Percentiles rank a stretch among this genome's conserved stretches.
Conservation (phyloP, 2,888 invertebrate species). For the Gnatocerus cornutus region DNA sequence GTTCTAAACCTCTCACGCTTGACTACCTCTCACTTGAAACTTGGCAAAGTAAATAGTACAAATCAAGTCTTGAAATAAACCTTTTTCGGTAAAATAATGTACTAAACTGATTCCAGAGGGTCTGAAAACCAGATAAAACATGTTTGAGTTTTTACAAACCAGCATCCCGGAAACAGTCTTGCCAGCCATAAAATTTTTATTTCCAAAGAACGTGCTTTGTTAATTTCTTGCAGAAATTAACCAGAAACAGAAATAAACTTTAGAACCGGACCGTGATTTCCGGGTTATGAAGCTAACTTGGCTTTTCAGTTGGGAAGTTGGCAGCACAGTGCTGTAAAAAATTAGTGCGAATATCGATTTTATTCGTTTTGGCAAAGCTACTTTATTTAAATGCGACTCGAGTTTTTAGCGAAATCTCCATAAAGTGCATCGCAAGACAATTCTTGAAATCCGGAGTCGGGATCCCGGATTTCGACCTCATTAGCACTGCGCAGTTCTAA, state of each 20-base stretch:
- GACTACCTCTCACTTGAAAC: neutral
- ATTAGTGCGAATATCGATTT: neutral
- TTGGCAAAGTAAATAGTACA: neutral
- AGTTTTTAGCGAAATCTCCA: slow-evolving; percentile 10
- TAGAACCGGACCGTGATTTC: slow-evolving; percentile 21
- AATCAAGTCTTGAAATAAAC: too few species aligned
- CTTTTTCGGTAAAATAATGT: too few species aligned
- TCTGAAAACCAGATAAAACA: neutral
- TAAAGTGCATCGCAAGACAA: slow-evolving; percentile 28
- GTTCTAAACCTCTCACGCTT: neutral
- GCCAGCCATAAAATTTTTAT: slow-evolving; percentile 5
- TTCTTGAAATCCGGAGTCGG: slow-evolving; percentile 15
- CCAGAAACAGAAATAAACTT: slow-evolving; percentile 14
- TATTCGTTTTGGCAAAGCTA: neutral
- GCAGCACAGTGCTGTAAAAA: neutral
- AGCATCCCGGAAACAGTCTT: neutral
- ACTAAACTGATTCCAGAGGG: neutral
- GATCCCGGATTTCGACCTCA: slow-evolving; percentile 37
- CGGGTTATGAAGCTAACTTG: slow-evolving; percentile 16
- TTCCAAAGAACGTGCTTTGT: slow-evolving; percentile 15
- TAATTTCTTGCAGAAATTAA: slow-evolving; percentile 17
- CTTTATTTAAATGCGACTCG: slow-evolving; percentile 5
- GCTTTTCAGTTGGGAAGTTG: neutral
- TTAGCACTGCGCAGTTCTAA: slow-evolving; percentile 39
- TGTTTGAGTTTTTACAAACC: slow-evolving; percentile 26